Percentiles rank a stretch among this genome's conserved stretches.
phyloP scores from a whole-genome alignment of 2,113 vertebrate genomes.

The Tetrao urogallus region DNA sequence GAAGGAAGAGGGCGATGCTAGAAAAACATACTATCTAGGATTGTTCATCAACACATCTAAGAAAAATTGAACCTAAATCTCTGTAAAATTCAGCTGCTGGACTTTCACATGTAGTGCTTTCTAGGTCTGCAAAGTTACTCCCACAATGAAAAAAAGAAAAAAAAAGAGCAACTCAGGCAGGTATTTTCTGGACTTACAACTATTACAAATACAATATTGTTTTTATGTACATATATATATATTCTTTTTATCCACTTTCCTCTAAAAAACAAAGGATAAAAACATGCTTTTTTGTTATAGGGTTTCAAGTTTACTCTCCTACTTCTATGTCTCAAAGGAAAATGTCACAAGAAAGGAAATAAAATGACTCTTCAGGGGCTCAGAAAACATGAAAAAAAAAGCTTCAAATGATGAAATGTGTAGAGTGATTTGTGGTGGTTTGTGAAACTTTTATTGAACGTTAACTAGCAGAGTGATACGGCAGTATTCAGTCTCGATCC shows the following conservation, averaged over 20 bases:
- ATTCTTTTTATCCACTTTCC: neutral
- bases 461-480: conserved; percentile 53
- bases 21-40: neutral
- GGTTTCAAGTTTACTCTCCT: conserved; percentile 65
- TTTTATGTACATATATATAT: neutral
- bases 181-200: neutral
- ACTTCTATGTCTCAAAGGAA: conserved; percentile 62
- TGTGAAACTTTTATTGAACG: conserved; percentile 61
- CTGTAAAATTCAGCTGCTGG: neutral
- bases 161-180: neutral
- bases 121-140: neutral
- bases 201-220: neutral
- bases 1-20: neutral
- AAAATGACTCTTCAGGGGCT: conserved; percentile 67
- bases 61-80: neutral
- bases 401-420: conserved; percentile 63
- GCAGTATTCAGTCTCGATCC: neutral
- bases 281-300: conserved; percentile 39
- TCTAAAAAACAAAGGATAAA: conserved; percentile 44
- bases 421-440: conserved; percentile 63
- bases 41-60: neutral
- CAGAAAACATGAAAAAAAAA: conserved; percentile 66
- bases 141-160: neutral
- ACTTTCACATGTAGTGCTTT: neutral
- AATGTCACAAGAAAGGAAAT: conserved; percentile 59